Percentiles rank a stretch among this genome's conserved stretches.
These are phyloP conservation scores for Amblyornis subalaris DNA, from an alignment of 2,113 vertebrate species.

Conservation along the genomic window DNA sequence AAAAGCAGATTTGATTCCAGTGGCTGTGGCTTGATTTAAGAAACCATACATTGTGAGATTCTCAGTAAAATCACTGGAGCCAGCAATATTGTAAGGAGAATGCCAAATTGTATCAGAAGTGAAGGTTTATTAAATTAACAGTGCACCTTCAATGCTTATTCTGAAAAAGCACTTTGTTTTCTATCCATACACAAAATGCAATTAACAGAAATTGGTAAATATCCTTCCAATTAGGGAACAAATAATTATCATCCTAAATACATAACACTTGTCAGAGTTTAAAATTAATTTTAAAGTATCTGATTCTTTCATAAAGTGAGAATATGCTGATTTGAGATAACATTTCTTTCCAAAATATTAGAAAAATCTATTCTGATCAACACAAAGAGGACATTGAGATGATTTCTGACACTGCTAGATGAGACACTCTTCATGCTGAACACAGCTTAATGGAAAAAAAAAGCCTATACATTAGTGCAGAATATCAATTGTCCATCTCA, in stretches of 20 bases:
- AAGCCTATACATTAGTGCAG: background rate
- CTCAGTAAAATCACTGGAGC: background rate
- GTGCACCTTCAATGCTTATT: background rate
- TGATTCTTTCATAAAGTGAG: background rate
- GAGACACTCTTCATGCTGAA: background rate
- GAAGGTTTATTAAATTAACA: background rate
- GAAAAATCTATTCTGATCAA: background rate
- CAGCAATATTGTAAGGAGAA: background rate
- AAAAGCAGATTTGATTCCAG: background rate
- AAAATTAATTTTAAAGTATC: background rate
- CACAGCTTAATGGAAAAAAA: background rate
- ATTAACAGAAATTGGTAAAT: background rate
- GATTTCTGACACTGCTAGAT: background rate
- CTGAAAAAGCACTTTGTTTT: background rate
- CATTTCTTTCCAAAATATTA: background rate
- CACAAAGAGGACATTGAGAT: background rate
- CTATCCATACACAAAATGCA: background rate
- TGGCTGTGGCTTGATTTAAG: background rate
- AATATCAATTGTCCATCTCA: slow-evolving; percentile 19
- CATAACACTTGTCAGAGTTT: background rate
- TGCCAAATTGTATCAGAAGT: background rate
- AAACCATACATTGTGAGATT: background rate
- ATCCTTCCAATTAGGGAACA: background rate
- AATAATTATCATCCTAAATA: background rate
- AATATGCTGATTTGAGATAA: background rate